These are phyloP conservation scores for Zaprionus vittiger DNA, from an alignment of 1,140 invertebrate species.

Conservation along the genomic window DNA sequence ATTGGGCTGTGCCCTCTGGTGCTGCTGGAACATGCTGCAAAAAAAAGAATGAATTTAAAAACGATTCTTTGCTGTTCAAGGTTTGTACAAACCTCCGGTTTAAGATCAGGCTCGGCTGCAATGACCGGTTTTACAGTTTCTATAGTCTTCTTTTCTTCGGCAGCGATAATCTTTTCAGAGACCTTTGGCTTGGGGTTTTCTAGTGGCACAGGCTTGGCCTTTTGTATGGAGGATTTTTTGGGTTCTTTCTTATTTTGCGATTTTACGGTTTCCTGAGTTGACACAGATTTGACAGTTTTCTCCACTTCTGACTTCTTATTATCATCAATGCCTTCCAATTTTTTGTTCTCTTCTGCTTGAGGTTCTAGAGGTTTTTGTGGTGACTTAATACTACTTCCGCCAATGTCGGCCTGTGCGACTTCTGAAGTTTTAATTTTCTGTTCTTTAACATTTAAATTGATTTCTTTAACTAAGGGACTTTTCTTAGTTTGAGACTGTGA, in stretches of 20 bases:
- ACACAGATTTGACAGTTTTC: background rate
- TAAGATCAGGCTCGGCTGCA: background rate
- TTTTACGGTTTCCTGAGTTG: background rate
- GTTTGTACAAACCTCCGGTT: constrained; percentile 3
- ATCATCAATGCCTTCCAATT: background rate
- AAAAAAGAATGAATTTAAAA: background rate
- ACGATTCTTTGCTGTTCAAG: background rate
- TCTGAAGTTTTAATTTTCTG: constrained; percentile 2
- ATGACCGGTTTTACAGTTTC: background rate
- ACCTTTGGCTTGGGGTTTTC: background rate
- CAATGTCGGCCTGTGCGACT: background rate
- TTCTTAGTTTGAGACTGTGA: background rate
- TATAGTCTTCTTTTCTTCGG: background rate
- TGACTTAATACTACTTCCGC: background rate
- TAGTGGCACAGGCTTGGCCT: background rate
- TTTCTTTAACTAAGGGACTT: background rate
- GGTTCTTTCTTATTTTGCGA: background rate
- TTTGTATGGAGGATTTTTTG: background rate
- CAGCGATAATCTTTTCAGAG: background rate
- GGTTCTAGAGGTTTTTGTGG: constrained; percentile 2
- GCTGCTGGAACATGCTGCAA: constrained; percentile 59
- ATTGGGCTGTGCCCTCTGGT: constrained; percentile 74
- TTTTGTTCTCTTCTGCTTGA: background rate
- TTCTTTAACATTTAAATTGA: constrained; percentile 10
- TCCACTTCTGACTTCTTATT: background rate